Base-by-base conservation (phyloP, 53 echinoderm and acorn worm genomes). In the Paracentrotus lividus region DNA sequence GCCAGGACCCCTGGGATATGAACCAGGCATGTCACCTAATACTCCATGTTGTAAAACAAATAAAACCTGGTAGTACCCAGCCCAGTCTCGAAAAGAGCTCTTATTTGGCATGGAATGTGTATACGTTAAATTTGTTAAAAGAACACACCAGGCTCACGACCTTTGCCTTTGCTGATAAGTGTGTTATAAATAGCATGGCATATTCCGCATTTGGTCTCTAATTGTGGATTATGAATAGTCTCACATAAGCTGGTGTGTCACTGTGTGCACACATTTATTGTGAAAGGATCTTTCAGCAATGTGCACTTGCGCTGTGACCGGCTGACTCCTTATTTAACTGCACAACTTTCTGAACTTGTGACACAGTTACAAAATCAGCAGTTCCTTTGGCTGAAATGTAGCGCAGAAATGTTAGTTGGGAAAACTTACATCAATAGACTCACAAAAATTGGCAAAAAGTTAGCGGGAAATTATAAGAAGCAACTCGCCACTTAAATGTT, bases 31-130 rank as follows among this genome's bases (percentile, higher is more conserved):
- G 89, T 13, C 89, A 40, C 88, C 88, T 88, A 47, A n/a, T 55
- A 31, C 56, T 86, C 86, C 20, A 24, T 89, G 89, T 89, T 89
- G 89, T 89, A 89, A n/a, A 89, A 89, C 89, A 89, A n/a, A 89
- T 86, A 86, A 51, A n/a, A 52, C 54, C 86, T 86, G 86, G 57
- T 29, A 86, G 56, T 45, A 27, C 81, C 81, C 26, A 47, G n/a
- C n/a, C 49, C 26, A n/a, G 81, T 23, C 81, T 81, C 24, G 47
- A 81, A 49, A 45, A 47, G n/a, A 32, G 47, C 45, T 47, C 47
- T 47, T 81, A 81, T 81, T 81, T 81, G n/a, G 81, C 81, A 45
- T 81, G 81, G 81, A 45, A 81, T 81, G 49, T 81, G 81, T n/a
- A 18, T 6, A n/a, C n/a, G n/a, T n/a, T 6, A 78, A 44, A 26